Base-by-base conservation (phyloP, 2,113 vertebrate genomes). In the Cygnus atratus region DNA sequence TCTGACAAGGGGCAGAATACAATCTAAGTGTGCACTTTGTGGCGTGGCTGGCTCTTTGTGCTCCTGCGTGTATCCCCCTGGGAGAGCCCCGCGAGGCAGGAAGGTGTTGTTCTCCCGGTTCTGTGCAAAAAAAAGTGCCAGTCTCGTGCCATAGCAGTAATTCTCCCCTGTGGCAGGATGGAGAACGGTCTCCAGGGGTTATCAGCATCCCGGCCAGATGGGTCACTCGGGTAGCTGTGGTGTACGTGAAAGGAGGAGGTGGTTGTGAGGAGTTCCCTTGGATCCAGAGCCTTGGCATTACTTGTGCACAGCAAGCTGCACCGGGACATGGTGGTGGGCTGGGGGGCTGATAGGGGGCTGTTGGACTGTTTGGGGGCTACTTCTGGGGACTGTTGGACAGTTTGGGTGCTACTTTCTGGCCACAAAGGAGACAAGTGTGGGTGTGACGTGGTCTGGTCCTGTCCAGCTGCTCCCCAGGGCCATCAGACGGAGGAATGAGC, bases 391-490 rank as follows among this genome's bases (percentile, higher is more conserved):
- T 12, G 67, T 62, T 6, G 3, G 44, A 63, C 54, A 84, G 70
- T 63, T 46, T 5, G 7, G 65, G 71, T 58, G 35, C 48, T 48
- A 58, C n/a, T 29, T 11, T 41, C 39, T 41, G 5, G 0, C 54
- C 0, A 0, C 9, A 25, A 11, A 7, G 84, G 6, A 50, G 79
- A 50, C 4, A 54, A 48, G 19, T 24, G 37, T 63, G 68, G 72
- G 44, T 58, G 44, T 48, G 84, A 35, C 12, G 4, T 2, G 21
- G 26, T 66, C 48, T 13, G 11, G 31, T 29, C n/a, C 50, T 55
- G 16, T 25, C 86, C 8, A 2, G 55, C 16, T 0, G 7, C 5
- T 48, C 44, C 63, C 0, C 4, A 39, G 62, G 10, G 13, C 48
- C 22, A 5, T 68, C 78, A 39, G 22, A 12, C 15, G 29, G 4